These are phyloP conservation scores for Phoeniculus purpureus DNA, from an alignment of 2,797 vertebrate species.

Conservation along the genomic window DNA sequence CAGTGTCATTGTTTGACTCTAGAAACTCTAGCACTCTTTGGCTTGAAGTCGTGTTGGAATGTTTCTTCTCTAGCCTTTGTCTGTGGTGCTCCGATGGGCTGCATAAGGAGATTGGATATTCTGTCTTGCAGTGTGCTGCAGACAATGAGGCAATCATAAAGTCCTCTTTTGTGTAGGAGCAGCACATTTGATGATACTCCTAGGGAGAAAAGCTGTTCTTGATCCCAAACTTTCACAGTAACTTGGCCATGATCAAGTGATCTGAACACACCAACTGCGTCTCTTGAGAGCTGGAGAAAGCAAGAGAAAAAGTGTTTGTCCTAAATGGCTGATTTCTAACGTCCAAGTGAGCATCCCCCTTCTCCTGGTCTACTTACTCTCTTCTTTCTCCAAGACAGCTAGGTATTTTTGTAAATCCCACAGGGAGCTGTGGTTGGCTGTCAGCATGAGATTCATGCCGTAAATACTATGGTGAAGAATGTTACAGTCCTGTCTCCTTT, in stretches of 20 bases:
- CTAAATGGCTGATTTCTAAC: neutral
- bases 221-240: neutral
- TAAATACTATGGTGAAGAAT: neutral
- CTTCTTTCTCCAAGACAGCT: neutral
- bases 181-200: neutral
- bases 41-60: neutral
- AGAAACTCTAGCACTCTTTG: neutral
- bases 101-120: neutral
- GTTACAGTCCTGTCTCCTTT: neutral
- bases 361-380: neutral
- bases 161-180: neutral
- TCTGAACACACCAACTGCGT: neutral
- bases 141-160: neutral
- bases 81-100: neutral
- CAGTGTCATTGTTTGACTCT: neutral
- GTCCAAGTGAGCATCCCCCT: neutral
- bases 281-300: neutral
- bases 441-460: neutral
- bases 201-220: neutral
- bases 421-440: neutral
- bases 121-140: neutral
- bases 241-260: neutral
- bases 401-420: neutral
- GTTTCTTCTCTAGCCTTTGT: neutral
- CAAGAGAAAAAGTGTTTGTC: neutral